phyloP scores from a whole-genome alignment of 2,888 invertebrate genomes.

The Charanyca ferruginea region DNA sequence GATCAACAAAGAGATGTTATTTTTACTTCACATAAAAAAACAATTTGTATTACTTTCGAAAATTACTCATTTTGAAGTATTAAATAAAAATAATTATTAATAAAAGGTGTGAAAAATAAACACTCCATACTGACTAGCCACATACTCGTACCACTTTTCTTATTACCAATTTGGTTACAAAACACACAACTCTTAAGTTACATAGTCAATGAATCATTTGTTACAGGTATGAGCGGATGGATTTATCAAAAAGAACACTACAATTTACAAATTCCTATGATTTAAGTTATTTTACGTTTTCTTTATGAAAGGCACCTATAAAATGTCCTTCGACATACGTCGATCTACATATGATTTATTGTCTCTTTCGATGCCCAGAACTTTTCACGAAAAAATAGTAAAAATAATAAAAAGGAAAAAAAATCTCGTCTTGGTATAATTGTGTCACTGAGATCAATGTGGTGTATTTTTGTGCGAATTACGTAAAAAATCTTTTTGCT shows the following conservation, averaged over 20 bases:
- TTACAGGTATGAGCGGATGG: constrained; percentile 85
- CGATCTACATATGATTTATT: constrained; percentile 81
- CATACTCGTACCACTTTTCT: constrained; percentile 38
- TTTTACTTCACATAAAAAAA: background rate
- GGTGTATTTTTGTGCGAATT: constrained; percentile 56
- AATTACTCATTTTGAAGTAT: background rate
- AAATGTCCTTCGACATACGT: constrained; percentile 85
- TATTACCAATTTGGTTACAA: constrained; percentile 52
- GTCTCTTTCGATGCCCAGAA: constrained; percentile 78
- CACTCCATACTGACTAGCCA: constrained; percentile 45
- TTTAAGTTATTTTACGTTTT: constrained; percentile 79
- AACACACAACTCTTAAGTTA: constrained; percentile 64
- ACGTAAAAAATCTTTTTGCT: constrained; percentile 50
- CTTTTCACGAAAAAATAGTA: constrained; percentile 43
- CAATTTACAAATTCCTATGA: constrained; percentile 83
- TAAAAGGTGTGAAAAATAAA: constrained; percentile 29
- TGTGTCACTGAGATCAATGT: constrained; percentile 68
- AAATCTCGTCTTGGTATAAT: constrained; percentile 53
- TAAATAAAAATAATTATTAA: constrained; percentile 9
- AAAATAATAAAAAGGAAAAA: constrained; percentile 55
- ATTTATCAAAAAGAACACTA: constrained; percentile 86
- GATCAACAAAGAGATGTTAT: background rate
- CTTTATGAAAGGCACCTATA: constrained; percentile 90
- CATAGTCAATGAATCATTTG: constrained; percentile 67
- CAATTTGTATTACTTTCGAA: background rate